Percentiles rank a stretch among this genome's conserved stretches.
phyloP scores from a whole-genome alignment of 2,888 invertebrate species.

The Platycheirus rosarum region DNA sequence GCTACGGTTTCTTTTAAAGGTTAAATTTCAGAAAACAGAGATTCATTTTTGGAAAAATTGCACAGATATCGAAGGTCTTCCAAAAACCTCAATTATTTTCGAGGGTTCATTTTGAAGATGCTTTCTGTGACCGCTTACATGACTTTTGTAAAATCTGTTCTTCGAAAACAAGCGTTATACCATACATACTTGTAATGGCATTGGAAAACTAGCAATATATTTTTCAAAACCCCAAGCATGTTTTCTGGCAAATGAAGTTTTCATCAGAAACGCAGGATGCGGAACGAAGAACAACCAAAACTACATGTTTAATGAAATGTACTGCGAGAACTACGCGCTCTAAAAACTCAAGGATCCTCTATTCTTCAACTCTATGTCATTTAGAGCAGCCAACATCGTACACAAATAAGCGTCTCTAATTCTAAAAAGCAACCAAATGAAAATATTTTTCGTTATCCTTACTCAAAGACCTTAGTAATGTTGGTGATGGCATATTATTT shows the following conservation, averaged over 20 bases:
- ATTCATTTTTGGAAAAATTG: too few relatives aligned
- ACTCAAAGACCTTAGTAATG: conserved; percentile 16
- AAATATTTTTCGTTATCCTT: conserved; percentile 42
- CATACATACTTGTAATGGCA: background rate
- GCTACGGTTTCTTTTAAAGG: too few relatives aligned
- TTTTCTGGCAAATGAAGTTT: background rate
- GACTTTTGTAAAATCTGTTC: too few relatives aligned
- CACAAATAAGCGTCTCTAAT: background rate
- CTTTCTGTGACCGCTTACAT: too few relatives aligned
- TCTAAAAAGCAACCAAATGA: conserved; percentile 30
- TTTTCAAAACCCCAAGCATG: background rate
- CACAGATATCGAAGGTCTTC: too few relatives aligned
- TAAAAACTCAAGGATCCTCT: too few relatives aligned
- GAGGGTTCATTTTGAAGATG: too few relatives aligned
- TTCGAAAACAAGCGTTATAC: too few relatives aligned
- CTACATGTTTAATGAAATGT: conserved; percentile 8
- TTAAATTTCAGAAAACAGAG: too few relatives aligned
- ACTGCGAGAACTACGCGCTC: background rate
- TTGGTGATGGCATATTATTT: background rate
- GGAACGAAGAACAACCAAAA: background rate
- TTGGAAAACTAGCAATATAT: background rate
- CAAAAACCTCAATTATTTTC: too few relatives aligned
- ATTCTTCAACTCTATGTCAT: too few relatives aligned
- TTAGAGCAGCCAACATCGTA: too few relatives aligned
- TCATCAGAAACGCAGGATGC: background rate